Evolutionary conservation across 2,888 invertebrate species (phyloP).

Genomic region (Trachelus iudaicus): DNA sequence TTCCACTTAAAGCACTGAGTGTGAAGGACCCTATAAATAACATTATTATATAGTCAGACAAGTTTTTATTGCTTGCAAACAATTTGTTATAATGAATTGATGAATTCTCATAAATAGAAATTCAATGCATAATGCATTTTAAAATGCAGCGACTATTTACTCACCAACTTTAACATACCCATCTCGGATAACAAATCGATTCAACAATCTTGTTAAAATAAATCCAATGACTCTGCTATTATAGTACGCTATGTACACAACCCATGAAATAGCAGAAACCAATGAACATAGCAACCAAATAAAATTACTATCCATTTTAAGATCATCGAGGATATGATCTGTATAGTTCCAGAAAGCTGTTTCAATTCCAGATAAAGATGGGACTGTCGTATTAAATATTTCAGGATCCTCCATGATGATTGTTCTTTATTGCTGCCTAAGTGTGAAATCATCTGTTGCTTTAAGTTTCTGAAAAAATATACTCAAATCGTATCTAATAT

Average conservation of each 20-base stretch:
- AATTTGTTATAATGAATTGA: background rate
- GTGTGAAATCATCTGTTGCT: background rate
- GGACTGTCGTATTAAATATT: slow-evolving; percentile 32
- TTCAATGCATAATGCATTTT: background rate
- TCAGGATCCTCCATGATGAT: background rate
- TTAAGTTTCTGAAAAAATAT: background rate
- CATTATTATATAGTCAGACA: background rate
- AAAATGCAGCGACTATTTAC: slow-evolving; percentile 38
- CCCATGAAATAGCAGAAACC: slow-evolving; percentile 87
- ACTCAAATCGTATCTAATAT: background rate
- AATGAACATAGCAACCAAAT: slow-evolving; percentile 83
- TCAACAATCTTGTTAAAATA: slow-evolving; percentile 87
- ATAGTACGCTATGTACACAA: slow-evolving; percentile 94
- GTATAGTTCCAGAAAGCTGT: slow-evolving; percentile 72
- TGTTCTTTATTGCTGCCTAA: background rate
- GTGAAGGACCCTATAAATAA: slow-evolving; percentile 86
- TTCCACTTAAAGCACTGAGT: slow-evolving; percentile 94
- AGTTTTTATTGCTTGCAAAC: background rate
- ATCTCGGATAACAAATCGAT: slow-evolving; percentile 85
- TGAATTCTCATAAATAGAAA: background rate
- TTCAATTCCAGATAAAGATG: slow-evolving; percentile 50
- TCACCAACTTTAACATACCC: slow-evolving; percentile 91
- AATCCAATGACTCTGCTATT: slow-evolving; percentile 93
- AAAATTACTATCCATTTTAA: slow-evolving; percentile 83
- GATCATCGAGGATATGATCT: slow-evolving; percentile 72